Evolutionary conservation across 2,888 invertebrate species (phyloP).

Genomic region (Drosophila meridionalis): DNA sequence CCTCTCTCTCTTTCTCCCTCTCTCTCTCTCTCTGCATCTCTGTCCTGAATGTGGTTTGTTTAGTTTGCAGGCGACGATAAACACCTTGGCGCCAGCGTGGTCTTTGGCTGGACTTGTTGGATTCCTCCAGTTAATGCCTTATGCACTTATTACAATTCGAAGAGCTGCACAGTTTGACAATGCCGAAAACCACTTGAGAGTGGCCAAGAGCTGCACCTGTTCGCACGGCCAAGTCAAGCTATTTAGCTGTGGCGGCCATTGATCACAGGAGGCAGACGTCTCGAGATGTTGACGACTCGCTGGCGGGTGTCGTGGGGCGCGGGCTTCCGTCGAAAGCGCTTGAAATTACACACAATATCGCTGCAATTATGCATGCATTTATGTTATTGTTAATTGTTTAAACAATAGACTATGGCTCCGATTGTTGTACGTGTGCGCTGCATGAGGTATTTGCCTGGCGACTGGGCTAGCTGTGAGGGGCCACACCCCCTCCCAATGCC

Average conservation of each 20-base stretch:
- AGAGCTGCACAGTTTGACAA: slow-evolving; percentile 43
- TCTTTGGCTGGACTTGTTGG: too few relatives aligned
- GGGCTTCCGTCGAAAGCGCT: slow-evolving; percentile 66
- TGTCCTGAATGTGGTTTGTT: slow-evolving; percentile 58
- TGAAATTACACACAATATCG: slow-evolving; percentile 70
- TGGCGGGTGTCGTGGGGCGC: slow-evolving; percentile 71
- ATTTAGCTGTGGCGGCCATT: background rate
- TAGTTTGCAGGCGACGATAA: slow-evolving; percentile 74
- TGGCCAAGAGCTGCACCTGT: slow-evolving; percentile 39
- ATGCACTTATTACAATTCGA: slow-evolving; percentile 31
- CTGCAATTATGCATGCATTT: slow-evolving; percentile 65
- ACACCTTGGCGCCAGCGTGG: slow-evolving; percentile 71
- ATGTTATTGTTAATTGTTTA: slow-evolving; percentile 78
- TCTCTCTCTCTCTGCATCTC: background rate
- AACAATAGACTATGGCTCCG: slow-evolving; percentile 57
- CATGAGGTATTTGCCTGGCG: slow-evolving; percentile 40
- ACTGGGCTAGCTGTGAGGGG: background rate
- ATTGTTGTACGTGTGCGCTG: slow-evolving; percentile 49
- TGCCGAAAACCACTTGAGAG: slow-evolving; percentile 44
- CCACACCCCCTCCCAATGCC: background rate
- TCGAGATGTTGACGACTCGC: slow-evolving; percentile 48
- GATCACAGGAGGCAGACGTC: slow-evolving; percentile 21
- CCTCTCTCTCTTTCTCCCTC: background rate
- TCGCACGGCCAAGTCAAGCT: slow-evolving; percentile 4
- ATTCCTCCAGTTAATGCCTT: background rate